These are phyloP conservation scores for Boulengeromyrus knoepffleri DNA, from an alignment of 2,113 vertebrate genomes.

Conservation along the genomic window DNA sequence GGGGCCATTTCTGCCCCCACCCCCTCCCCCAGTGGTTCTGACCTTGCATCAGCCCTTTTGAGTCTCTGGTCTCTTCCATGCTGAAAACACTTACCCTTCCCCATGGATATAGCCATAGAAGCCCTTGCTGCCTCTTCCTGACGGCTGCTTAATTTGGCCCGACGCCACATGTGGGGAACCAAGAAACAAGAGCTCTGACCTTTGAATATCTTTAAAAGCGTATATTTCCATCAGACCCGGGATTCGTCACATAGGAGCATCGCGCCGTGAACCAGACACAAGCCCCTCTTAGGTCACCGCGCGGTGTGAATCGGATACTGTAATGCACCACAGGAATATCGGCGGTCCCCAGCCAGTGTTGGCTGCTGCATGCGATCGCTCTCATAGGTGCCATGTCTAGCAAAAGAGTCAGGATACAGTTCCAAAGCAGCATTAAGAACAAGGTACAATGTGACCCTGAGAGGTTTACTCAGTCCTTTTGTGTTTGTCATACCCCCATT, in stretches of 20 bases:
- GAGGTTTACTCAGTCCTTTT: neutral
- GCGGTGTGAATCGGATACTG: constrained; percentile 35
- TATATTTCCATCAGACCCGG: neutral
- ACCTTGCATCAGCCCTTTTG: constrained; percentile 1
- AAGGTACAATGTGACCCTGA: neutral
- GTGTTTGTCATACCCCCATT: neutral
- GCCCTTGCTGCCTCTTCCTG: neutral
- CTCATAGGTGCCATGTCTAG: neutral
- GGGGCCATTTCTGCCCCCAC: neutral
- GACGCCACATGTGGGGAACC: neutral
- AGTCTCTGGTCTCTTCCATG: neutral
- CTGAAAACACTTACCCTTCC: neutral
- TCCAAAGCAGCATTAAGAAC: neutral
- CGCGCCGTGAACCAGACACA: neutral
- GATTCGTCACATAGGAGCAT: neutral
- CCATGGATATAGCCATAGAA: neutral
- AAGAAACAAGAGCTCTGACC: neutral
- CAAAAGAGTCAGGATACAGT: neutral
- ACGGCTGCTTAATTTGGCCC: neutral
- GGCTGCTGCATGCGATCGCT: constrained; percentile 16
- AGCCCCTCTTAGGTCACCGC: neutral
- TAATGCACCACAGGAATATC: constrained; percentile 37
- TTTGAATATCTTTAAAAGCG: neutral
- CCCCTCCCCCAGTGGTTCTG: neutral
- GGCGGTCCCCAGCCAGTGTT: constrained; percentile 30